A percentile compares a stretch with the other conserved stretches of the same genome.
phyloP scores from a whole-genome alignment of 2,888 invertebrate genomes.

The Scelioninae gen. 1 region DNA sequence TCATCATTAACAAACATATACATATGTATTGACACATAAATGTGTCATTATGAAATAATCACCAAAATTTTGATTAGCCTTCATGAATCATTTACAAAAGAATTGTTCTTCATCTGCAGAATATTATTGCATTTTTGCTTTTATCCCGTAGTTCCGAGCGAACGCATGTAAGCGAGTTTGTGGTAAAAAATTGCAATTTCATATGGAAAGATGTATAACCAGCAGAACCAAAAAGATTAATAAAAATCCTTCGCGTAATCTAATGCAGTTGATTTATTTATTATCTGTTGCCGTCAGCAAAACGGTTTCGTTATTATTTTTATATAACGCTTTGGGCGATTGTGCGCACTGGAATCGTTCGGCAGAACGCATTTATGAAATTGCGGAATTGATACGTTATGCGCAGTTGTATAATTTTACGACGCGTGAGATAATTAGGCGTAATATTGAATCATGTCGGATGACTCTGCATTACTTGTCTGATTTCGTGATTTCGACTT shows the following conservation, averaged over 20 bases:
- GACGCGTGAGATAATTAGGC: constrained; percentile 60
- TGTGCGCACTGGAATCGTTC: constrained; percentile 21
- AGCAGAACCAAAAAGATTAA: constrained; percentile 22
- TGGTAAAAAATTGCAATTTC: constrained; percentile 41
- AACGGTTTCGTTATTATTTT: constrained; percentile 35
- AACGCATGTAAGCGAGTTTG: constrained; percentile 23
- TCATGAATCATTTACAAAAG: constrained; percentile 5
- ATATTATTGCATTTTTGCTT: constrained; percentile 26
- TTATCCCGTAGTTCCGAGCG: constrained; percentile 23
- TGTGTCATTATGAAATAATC: too few species aligned
- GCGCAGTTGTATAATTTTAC: constrained; percentile 53
- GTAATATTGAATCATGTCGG: constrained; percentile 38
- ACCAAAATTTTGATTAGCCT: constrained; percentile 7
- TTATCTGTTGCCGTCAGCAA: constrained; percentile 26
- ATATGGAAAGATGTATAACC: constrained; percentile 23
- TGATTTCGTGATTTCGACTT: constrained; percentile 44
- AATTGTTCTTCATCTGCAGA: not conserved
- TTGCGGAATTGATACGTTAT: constrained; percentile 38
- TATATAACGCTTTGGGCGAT: constrained; percentile 30
- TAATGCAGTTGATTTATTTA: constrained; percentile 26
- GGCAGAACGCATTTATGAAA: constrained; percentile 40
- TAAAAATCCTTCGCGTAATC: constrained; percentile 23
- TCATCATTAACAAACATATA: too few species aligned
- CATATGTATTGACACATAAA: too few species aligned
- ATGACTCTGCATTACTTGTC: constrained; percentile 47